Conservation (phyloP, 2,113 vertebrate genomes). For the Psophia crepitans region DNA sequence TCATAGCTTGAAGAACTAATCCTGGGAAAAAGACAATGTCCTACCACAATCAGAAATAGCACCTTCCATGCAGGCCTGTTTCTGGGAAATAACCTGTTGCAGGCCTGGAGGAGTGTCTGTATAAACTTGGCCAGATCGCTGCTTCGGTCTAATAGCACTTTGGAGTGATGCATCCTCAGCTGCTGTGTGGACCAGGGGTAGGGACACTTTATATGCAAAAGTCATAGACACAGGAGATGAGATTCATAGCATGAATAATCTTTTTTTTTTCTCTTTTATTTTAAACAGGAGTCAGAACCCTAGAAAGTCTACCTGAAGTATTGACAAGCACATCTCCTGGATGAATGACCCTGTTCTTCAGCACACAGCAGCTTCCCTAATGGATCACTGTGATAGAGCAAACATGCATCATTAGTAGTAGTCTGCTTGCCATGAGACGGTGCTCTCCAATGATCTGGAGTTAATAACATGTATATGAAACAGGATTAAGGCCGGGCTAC, state of each 20-base stretch:
- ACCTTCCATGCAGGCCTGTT: neutral
- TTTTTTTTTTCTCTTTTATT: neutral
- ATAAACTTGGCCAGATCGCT: neutral
- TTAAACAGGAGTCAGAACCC: constrained; percentile 49
- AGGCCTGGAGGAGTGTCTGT: neutral
- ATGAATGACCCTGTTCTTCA: constrained; percentile 50
- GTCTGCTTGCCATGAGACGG: constrained; percentile 58
- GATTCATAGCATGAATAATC: neutral
- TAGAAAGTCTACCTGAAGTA: constrained; percentile 39
- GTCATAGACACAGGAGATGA: neutral
- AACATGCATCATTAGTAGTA: constrained; percentile 53
- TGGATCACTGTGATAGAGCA: constrained; percentile 73
- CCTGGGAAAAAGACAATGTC: neutral
- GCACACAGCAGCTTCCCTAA: constrained; percentile 63
- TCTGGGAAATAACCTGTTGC: neutral
- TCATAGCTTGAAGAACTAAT: neutral
- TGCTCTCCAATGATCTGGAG: constrained; percentile 42
- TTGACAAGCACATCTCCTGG: constrained; percentile 42
- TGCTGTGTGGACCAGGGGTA: neutral
- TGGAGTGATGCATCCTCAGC: neutral
- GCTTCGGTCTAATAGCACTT: neutral
- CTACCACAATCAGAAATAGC: neutral
- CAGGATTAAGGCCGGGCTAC: constrained; percentile 13
- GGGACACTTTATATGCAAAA: neutral
- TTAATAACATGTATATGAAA: neutral